Evolutionary conservation across 2,797 vertebrate genomes (phyloP), one percentile per base, ranked within the genome.

Genomic region (Caiman crocodilus): DNA sequence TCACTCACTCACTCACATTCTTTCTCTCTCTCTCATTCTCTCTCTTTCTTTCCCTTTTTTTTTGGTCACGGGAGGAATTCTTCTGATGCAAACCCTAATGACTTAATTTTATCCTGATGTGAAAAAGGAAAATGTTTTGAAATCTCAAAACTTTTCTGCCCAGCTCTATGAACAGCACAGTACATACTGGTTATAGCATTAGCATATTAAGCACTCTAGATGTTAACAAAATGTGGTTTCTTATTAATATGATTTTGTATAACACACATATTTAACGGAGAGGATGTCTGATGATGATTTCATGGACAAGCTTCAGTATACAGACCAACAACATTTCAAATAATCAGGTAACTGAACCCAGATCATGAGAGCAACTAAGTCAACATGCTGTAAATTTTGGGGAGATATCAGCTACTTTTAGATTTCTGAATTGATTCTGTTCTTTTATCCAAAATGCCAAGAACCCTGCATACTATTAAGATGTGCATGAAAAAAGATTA

Each of bases 251-350:
- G 2, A 5, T 20, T 92, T 75, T 80, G 3, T 71, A 75, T 14
- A 28, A 6, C 78, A 76, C 74, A 69, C 14, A 65, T 0, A 87
- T 87, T 5, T 25, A 13, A 28, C 64, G 2, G 69, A 58, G 84
- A 89, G 60, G 83, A 63, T 4, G 17, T 7, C 14, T 63, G 21
- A 20, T 92, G 61, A 79, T n/a, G 74, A 86, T 2, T 89, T 77
- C 79, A 91, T 84, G 4, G 14, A 75, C n/a, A 81, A 69, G 11
- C 50, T 89, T 90, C 88, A 25, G 35, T 92, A 90, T 80, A 57
- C 16, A 83, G 83, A 55, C 42, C 78, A 25, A 10, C 58, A 61
- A 18, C 15, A 61, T 4, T 26, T 25, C 57, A 35, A 78, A 61
- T 16, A 15, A 61, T 78, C 23, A 57, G 71, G 71, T 61, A 75